Conservation (phyloP, 1,140 invertebrate genomes). For the Drosophila sechellia region DNA sequence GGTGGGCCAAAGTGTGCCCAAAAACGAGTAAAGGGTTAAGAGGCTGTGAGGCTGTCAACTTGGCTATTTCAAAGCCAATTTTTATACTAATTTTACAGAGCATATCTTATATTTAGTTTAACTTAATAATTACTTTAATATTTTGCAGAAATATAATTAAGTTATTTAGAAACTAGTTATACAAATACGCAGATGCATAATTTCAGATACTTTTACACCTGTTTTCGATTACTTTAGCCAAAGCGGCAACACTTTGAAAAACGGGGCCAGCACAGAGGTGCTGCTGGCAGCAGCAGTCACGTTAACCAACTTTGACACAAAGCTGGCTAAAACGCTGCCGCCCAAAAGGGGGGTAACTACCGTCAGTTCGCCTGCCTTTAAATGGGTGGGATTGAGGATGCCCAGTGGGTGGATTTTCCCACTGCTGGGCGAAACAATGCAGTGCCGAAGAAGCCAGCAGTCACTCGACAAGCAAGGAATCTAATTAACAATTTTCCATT, state of each 20-base stretch:
- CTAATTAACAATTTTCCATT: conserved; percentile 83
- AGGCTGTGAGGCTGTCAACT: neutral
- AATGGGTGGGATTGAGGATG: neutral
- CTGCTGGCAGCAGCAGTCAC: conserved; percentile 60
- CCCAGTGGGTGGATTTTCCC: conserved; percentile 7
- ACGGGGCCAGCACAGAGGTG: neutral
- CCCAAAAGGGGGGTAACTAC: neutral
- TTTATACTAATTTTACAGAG: neutral
- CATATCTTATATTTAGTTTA: no score
- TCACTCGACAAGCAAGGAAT: conserved; percentile 80
- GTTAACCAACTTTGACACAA: conserved; percentile 78
- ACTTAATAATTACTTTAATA: no score
- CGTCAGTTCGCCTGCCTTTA: no score
- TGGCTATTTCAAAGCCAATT: neutral
- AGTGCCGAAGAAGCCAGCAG: conserved; percentile 45
- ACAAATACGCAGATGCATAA: neutral
- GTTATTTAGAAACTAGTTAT: neutral
- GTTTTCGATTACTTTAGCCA: neutral
- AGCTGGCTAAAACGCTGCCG: conserved; percentile 70
- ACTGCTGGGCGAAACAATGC: conserved; percentile 52
- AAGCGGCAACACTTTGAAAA: conserved; percentile 1
- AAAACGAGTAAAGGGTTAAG: conserved; percentile 5
- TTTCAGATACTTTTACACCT: neutral
- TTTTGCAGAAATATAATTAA: no score
- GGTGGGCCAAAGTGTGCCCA: conserved; percentile 37